These are phyloP conservation scores for Cebidichthys violaceus DNA, from an alignment of 2,113 vertebrate genomes.

Conservation along the genomic window DNA sequence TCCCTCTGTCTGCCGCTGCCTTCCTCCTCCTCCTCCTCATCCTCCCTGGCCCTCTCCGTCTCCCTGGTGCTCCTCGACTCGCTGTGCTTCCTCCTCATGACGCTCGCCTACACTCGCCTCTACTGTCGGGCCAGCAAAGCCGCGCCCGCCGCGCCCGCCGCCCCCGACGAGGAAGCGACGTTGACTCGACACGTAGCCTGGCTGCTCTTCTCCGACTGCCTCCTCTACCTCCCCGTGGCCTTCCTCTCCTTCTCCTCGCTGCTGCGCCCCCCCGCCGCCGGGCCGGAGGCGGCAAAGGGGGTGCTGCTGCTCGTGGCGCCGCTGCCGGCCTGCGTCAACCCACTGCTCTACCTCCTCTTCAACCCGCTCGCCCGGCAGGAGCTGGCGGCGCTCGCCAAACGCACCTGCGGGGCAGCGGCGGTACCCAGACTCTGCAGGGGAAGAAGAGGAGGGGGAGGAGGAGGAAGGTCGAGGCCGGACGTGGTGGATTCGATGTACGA, in stretches of 20 bases:
- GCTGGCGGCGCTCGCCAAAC: conserved; percentile 85
- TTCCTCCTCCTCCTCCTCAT: conserved; percentile 70
- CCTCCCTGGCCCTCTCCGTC: conserved; percentile 86
- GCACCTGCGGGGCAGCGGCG: conserved; percentile 73
- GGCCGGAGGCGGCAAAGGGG: conserved; percentile 89
- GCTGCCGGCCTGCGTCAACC: conserved; percentile 92
- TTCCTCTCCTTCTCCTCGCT: conserved; percentile 93
- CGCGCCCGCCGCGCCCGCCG: conserved; percentile 15
- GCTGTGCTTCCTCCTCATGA: conserved; percentile 92
- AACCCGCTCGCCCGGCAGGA: conserved; percentile 93
- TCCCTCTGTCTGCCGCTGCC: conserved; percentile 91
- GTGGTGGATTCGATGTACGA: conserved; percentile 74
- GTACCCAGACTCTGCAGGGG: conserved; percentile 70
- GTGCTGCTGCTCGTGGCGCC: conserved; percentile 92
- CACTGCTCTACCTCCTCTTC: conserved; percentile 94
- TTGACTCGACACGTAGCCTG: conserved; percentile 92
- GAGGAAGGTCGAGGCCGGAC: conserved; percentile 58
- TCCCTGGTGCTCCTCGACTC: conserved; percentile 92
- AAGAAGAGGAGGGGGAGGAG: conserved; percentile 26
- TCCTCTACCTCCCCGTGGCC: conserved; percentile 93
- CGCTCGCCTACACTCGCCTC: conserved; percentile 88
- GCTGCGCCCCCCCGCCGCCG: conserved; percentile 88
- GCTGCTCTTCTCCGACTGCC: conserved; percentile 93
- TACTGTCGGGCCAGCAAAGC: conserved; percentile 83
- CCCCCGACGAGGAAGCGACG: conserved; percentile 85